A percentile compares a stretch with the other conserved stretches of the same genome.
Conservation (phyloP, 2,113 vertebrate genomes). For the Mus musculus region DNA sequence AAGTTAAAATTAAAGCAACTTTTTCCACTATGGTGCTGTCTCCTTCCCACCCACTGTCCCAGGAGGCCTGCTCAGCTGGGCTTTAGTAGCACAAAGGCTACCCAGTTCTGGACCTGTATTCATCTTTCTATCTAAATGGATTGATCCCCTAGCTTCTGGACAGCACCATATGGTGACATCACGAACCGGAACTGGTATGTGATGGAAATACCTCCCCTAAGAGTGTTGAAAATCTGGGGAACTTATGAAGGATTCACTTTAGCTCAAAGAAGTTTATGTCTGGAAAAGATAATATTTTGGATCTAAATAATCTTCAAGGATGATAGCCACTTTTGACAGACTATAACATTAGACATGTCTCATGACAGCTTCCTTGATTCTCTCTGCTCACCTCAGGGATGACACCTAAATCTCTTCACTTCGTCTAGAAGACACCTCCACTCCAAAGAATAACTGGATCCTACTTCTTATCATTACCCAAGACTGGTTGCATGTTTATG, state of each 20-base stretch:
- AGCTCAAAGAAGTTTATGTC: constrained; percentile 3
- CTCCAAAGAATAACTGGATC: background rate
- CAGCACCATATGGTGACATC: background rate
- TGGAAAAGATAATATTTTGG: background rate
- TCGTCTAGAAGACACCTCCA: background rate
- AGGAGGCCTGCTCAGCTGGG: constrained; percentile 58
- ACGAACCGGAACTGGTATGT: background rate
- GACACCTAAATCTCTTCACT: background rate
- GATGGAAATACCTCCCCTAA: constrained; percentile 20
- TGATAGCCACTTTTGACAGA: background rate
- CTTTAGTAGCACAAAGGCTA: constrained; percentile 73
- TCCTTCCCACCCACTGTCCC: constrained; percentile 70
- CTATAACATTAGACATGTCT: background rate
- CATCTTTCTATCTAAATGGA: constrained; percentile 32
- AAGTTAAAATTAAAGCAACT: constrained; percentile 84
- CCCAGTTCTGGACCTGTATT: constrained; percentile 31
- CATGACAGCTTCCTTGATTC: background rate
- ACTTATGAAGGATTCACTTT: constrained; percentile 36
- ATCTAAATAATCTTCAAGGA: background rate
- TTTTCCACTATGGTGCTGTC: constrained; percentile 75
- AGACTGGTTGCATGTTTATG: background rate
- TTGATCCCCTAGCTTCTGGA: constrained; percentile 42
- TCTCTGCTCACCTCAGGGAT: background rate
- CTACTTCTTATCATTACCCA: background rate
- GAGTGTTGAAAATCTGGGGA: background rate